These are phyloP conservation scores for Byasa hedistus DNA, from an alignment of 2,888 invertebrate species.

Conservation along the genomic window DNA sequence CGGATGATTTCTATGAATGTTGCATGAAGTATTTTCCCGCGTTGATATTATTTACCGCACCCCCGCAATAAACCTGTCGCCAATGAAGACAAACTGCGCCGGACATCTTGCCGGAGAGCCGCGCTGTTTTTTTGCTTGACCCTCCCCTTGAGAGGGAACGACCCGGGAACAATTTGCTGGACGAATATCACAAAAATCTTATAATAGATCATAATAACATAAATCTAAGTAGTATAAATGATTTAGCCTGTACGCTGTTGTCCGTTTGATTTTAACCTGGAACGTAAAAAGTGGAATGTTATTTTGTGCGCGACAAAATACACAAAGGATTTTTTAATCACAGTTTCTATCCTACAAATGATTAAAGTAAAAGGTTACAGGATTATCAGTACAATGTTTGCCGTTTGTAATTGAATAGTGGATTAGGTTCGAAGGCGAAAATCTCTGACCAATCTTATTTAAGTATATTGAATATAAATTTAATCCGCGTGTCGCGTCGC, in stretches of 20 bases:
- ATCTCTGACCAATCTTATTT: conserved; percentile 30
- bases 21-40: conserved; percentile 70
- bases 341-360: too few species aligned
- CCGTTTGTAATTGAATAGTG: background rate
- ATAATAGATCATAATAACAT: conserved; percentile 7
- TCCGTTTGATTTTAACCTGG: background rate
- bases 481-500: conserved; percentile 60
- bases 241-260: conserved; percentile 8
- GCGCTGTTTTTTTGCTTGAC: conserved; percentile 66
- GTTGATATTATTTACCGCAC: conserved; percentile 74
- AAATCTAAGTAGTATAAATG: background rate
- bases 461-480: conserved; percentile 66
- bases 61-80: conserved; percentile 72
- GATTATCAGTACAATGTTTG: background rate
- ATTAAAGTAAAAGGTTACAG: too few species aligned
- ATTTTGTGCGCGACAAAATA: too few species aligned
- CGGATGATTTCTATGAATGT: conserved; percentile 66
- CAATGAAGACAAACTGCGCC: conserved; percentile 57
- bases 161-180: conserved; percentile 19
- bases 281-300: too few species aligned
- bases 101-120: conserved; percentile 34
- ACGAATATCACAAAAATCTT: conserved; percentile 19
- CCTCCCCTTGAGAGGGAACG: conserved; percentile 42
- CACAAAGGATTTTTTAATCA: too few species aligned
- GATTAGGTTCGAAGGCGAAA: conserved; percentile 2